Evolutionary conservation across 2,797 vertebrate genomes (phyloP), one percentile per base, ranked within the genome.

Genomic region (Otolemur crassicaudatus): DNA sequence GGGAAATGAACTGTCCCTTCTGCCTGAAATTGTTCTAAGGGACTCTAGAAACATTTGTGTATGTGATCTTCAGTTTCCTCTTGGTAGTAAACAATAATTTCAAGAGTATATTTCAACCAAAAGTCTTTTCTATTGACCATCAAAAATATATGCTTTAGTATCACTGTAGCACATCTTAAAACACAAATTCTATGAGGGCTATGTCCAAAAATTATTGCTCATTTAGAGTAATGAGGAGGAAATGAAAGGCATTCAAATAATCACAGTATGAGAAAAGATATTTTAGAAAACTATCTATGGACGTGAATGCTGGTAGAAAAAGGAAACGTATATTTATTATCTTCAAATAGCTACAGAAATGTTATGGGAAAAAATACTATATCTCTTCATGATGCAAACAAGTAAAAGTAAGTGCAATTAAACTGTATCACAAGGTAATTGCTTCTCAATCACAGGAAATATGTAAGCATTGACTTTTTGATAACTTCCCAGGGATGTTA

Each of bases 101-200:
- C 13, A 92, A 90, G 60, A 83, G 40, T 60, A 22, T 84, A 46
- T 87, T 90, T 96, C n/a, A 49, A 84, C 6, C 6, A 69, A 94
- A 89, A 49, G 4, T 27, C 49, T 40, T 12, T 49, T 53, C 29
- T 43, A 9, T 60, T 94, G 34, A 56, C 19, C 58, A 94, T 63
- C 63, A 53, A 20, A 85, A 91, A 89, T 79, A n/a, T 20, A 40
- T 58, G 9, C 60, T 40, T 94, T 72, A 81, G 27, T 4, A 10
- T 53, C 19, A 37, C 27, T 34, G 37, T 63, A 63, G 63, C 19
- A 63, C 37, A 76, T 37, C 53, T 80, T 88, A 73, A 96, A 85
- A 91, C 53, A 49, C 7, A 82, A 91, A 56, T 2, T 14, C 22
- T 69, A 63, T 83, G 67, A 91, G 22, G 27, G 27, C 29, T 60